Evolutionary conservation across 2,888 invertebrate genomes (phyloP).

Genomic region (Scaptomyza reducta): DNA sequence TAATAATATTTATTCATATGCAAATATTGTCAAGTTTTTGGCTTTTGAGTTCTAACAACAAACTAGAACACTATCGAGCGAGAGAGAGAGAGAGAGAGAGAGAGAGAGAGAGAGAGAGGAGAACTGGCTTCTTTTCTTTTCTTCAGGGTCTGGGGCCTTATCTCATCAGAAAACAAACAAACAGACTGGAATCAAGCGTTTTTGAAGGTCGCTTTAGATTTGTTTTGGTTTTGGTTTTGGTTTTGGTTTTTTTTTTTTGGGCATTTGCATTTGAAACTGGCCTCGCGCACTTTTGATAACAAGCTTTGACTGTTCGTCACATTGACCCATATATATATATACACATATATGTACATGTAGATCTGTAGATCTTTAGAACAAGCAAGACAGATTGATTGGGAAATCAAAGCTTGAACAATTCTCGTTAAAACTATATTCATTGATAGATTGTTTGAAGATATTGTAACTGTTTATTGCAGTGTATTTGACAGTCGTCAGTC

Average conservation of each 20-base stretch:
- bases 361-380: too few relatives aligned
- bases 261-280: slow-evolving; percentile 52
- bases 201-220: slow-evolving; percentile 36
- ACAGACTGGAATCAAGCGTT: slow-evolving; percentile 13
- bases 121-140: slow-evolving; percentile 22
- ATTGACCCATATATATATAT: slow-evolving; percentile 55
- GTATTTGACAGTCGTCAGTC: too few relatives aligned
- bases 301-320: slow-evolving; percentile 38
- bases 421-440: too few relatives aligned
- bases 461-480: too few relatives aligned
- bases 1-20: slow-evolving; percentile 33
- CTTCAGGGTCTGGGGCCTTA: too few relatives aligned
- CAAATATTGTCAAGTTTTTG: slow-evolving; percentile 22
- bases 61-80: slow-evolving; percentile 43
- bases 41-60: background rate
- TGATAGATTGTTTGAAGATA: too few relatives aligned
- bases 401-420: too few relatives aligned
- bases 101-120: too few relatives aligned
- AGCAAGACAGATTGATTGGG: slow-evolving; percentile 20
- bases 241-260: slow-evolving; percentile 14
- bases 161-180: slow-evolving; percentile 3
- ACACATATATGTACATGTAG: too few relatives aligned
- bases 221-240: background rate
- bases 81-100: too few relatives aligned
- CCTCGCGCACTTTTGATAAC: slow-evolving; percentile 41